phyloP scores from a whole-genome alignment of 2,888 invertebrate species.

The Trisateles emortualis region DNA sequence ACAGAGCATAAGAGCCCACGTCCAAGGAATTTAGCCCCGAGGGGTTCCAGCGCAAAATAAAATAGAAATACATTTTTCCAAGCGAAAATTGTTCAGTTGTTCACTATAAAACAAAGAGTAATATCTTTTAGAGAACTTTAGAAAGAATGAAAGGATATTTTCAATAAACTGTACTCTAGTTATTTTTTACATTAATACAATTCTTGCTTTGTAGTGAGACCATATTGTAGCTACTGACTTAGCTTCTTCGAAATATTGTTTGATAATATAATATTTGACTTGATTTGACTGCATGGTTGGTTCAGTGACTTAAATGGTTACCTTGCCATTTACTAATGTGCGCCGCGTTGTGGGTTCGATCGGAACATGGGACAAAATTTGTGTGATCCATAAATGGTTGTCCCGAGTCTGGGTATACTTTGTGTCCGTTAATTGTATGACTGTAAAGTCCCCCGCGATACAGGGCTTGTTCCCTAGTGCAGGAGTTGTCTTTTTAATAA shows the following conservation, averaged over 20 bases:
- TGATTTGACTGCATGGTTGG: no score
- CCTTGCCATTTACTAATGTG: no score
- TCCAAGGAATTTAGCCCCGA: conserved; percentile 1
- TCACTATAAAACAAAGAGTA: conserved; percentile 1
- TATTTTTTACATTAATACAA: background rate
- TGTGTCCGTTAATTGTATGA: no score
- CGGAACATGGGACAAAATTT: no score
- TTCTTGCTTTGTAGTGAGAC: background rate
- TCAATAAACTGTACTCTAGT: background rate
- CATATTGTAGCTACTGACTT: background rate
- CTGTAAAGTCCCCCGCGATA: no score
- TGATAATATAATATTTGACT: background rate
- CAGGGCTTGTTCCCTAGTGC: no score
- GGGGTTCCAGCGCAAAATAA: background rate
- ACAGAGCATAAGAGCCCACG: background rate
- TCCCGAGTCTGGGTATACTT: no score
- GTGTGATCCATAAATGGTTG: no score
- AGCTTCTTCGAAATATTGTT: background rate
- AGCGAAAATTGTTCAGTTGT: conserved; percentile 1
- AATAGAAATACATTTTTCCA: conserved; percentile 7
- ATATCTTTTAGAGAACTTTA: conserved; percentile 5
- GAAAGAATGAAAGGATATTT: conserved; percentile 3
- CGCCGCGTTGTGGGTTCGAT: no score
- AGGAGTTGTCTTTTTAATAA: no score
- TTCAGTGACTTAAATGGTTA: no score